Percentiles rank a stretch among this genome's conserved stretches.
Evolutionary conservation across 2,888 invertebrate genomes (phyloP).

Genomic region (Spisula solida): DNA sequence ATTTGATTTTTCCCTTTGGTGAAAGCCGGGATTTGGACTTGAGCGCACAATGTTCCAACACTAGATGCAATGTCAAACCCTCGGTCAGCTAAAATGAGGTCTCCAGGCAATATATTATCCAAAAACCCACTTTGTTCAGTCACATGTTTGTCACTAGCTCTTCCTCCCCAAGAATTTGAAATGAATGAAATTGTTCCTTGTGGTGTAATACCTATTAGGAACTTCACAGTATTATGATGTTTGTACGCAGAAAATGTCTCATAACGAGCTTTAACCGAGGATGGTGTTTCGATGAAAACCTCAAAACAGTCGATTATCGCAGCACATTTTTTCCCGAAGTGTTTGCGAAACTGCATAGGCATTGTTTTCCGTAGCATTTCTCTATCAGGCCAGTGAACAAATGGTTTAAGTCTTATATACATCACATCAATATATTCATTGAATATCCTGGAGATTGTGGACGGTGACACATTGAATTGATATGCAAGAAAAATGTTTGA

Average conservation of each 20-base stretch:
- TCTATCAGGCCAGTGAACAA: conserved; percentile 38
- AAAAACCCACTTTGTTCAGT: conserved; percentile 60
- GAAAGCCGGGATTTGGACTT: conserved; percentile 59
- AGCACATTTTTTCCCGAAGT: conserved; percentile 37
- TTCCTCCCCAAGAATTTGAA: conserved; percentile 51
- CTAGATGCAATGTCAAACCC: conserved; percentile 53
- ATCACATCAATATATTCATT: neutral
- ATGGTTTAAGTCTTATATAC: neutral
- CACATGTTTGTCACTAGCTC: conserved; percentile 55
- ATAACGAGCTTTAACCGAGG: neutral
- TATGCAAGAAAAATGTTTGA: neutral
- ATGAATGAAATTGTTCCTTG: conserved; percentile 50
- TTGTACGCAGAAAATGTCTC: conserved; percentile 48
- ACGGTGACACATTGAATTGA: neutral
- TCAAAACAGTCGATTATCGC: conserved; percentile 27
- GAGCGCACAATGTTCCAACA: conserved; percentile 50
- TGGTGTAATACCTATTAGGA: conserved; percentile 50
- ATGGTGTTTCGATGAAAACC: neutral
- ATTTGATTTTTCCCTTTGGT: conserved; percentile 55
- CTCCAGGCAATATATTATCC: conserved; percentile 54
- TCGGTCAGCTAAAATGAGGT: conserved; percentile 52
- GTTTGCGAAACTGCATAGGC: conserved; percentile 41
- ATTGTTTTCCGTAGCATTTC: conserved; percentile 31
- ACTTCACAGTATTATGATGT: conserved; percentile 55
- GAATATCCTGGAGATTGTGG: neutral